phyloP scores from a whole-genome alignment of 2,113 vertebrate genomes.

The Campylorhamphus procurvoides region DNA sequence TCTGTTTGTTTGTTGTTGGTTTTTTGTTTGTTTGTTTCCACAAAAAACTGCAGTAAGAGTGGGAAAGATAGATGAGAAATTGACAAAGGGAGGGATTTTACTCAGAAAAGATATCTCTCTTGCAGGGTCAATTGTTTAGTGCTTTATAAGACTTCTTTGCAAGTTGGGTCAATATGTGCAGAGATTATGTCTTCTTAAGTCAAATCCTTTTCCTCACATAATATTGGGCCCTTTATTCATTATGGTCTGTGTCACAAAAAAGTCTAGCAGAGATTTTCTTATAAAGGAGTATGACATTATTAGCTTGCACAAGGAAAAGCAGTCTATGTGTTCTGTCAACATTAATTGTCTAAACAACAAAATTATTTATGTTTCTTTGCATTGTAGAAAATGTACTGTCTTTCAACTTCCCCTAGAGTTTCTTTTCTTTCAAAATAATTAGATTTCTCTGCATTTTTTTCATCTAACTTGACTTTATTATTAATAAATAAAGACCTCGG shows the following conservation, averaged over 20 bases:
- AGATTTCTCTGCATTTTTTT: not conserved
- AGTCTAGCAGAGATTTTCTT: not conserved
- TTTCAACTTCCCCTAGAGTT: not conserved
- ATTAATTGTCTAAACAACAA: not conserved
- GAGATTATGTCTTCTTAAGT: not conserved
- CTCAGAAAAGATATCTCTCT: not conserved
- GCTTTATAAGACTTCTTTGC: not conserved
- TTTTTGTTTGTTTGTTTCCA: not conserved
- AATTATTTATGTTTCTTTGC: not conserved
- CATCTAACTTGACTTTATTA: not conserved
- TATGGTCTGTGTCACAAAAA: not conserved
- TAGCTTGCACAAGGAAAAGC: not conserved
- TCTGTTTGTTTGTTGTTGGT: not conserved
- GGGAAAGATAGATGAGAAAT: not conserved
- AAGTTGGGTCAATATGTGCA: not conserved
- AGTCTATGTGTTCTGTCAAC: not conserved
- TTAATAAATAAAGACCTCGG: not conserved
- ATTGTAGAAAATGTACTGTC: not conserved
- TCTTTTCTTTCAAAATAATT: not conserved
- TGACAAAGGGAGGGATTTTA: not conserved
- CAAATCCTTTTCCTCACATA: not conserved
- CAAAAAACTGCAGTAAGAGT: not conserved
- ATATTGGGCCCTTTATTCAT: not conserved
- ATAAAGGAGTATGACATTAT: not conserved
- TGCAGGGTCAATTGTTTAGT: accelerated